Percentiles rank a stretch among this genome's conserved stretches.
These are phyloP conservation scores for Plusia festucae DNA, from an alignment of 2,888 invertebrate species.

Conservation along the genomic window DNA sequence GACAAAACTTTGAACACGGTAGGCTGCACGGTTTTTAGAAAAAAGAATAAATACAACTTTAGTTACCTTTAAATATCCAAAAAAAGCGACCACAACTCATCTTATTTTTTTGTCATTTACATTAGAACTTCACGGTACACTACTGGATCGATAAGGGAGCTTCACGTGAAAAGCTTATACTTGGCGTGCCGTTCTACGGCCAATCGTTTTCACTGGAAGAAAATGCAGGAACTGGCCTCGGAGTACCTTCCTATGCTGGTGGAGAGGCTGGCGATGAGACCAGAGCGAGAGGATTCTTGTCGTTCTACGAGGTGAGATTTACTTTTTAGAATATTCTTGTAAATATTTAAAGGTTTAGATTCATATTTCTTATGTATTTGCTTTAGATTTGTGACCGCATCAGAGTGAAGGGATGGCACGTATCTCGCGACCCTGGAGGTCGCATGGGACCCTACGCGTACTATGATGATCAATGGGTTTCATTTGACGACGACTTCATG, in stretches of 20 bases:
- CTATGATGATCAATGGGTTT: constrained; percentile 96
- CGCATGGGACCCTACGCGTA: constrained; percentile 97
- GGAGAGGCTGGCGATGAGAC: constrained; percentile 97
- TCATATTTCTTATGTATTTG: constrained; percentile 9
- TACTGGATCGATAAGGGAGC: constrained; percentile 96
- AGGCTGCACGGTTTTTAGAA: constrained; percentile 18
- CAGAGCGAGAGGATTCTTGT: constrained; percentile 95
- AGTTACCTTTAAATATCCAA: too few relatives aligned
- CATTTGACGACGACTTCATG: constrained; percentile 96
- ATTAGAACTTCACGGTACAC: constrained; percentile 95
- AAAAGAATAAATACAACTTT: too few relatives aligned
- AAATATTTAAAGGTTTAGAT: neutral
- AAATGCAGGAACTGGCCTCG: constrained; percentile 90
- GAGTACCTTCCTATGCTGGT: constrained; percentile 94
- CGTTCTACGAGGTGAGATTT: constrained; percentile 94
- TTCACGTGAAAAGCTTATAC: constrained; percentile 92
- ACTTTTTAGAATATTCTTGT: neutral
- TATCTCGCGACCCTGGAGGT: constrained; percentile 93
- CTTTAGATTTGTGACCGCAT: constrained; percentile 94
- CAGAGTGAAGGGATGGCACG: constrained; percentile 93
- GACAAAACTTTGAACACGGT: constrained; percentile 93
- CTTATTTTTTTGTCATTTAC: constrained; percentile 11
- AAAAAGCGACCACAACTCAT: too few relatives aligned
- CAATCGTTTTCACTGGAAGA: constrained; percentile 95
- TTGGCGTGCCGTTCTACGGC: constrained; percentile 97